Conservation (phyloP, 2,797 vertebrate genomes). For the Silurus aristotelis region DNA sequence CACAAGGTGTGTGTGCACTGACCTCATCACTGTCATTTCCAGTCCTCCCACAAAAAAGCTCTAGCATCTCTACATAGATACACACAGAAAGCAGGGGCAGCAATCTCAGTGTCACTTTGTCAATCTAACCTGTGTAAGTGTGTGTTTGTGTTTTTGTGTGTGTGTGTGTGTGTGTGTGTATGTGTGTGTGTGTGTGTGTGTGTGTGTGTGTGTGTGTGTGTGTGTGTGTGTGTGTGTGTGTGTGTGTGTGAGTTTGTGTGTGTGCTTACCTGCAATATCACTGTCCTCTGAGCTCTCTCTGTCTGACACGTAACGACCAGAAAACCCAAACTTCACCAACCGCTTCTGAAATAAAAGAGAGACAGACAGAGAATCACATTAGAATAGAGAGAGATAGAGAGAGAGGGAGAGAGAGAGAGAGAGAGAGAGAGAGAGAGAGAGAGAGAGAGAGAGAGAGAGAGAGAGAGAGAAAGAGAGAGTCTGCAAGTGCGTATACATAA, state of each 20-base stretch:
- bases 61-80: slow-evolving; percentile 37
- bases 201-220: background rate
- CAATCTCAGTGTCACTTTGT: background rate
- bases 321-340: slow-evolving; percentile 68
- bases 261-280: slow-evolving; percentile 38
- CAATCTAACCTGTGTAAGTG: background rate
- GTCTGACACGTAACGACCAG: slow-evolving; percentile 52
- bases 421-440: background rate
- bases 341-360: slow-evolving; percentile 57
- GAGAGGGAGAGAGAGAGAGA: background rate
- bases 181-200: background rate
- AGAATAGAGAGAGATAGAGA: background rate
- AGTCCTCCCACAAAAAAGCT: slow-evolving; percentile 15
- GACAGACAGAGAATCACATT: background rate
- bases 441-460: background rate
- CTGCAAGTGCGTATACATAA: background rate
- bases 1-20: background rate
- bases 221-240: background rate
- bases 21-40: slow-evolving; percentile 41
- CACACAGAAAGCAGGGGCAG: background rate
- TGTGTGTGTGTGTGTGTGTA: background rate
- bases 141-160: background rate
- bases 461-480: background rate
- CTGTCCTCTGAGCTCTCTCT: slow-evolving; percentile 46
- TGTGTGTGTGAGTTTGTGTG: background rate